Evolutionary conservation across 2,797 vertebrate species (phyloP), one percentile per base, ranked within the genome.

Genomic region (Leptoclinus maculatus): DNA sequence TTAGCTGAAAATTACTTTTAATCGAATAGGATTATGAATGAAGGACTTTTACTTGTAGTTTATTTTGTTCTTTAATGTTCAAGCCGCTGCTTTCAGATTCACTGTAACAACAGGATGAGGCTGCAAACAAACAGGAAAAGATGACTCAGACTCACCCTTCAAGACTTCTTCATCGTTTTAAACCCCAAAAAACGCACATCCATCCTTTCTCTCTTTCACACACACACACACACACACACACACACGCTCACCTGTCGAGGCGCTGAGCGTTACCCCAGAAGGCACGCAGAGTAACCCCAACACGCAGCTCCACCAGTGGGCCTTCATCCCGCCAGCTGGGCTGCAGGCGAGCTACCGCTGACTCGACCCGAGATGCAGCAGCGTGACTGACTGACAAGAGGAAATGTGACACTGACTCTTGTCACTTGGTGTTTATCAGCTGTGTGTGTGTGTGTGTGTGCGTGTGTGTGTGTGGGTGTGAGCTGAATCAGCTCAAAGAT

Each of bases 181-280:
- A 72, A 27, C 51, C 8, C 6, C 0, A 8, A 51, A 51, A 53
- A 62, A 39, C 2, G 0, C 6, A 9, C 4, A 9, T 29, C 4
- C 10, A 47, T 38, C 3, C 2, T 62, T 9, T 34, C 27, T 43
- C 51, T 36, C n/a, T 16, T 23, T 16, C 12, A 36, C 36, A 10
- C 65, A 16, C 36, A 76, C 91, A 90, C 73, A 76, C 91, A 90
- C 73, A 76, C 91, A 90, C 74, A 94, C 93, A 54, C 10, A 43
- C 38, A 17, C 66, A 14, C 38, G 70, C 91, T 91, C 72, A 94
- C 93, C 91, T 70, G 68, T 23, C 71, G 16, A 21, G 23, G 27
- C 17, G 59, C 43, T 36, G 45, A 60, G 59, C 17, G 41, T 41
- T 0, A 62, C 81, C 53, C 36, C 66, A 7, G 77, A 72, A 32